These are phyloP conservation scores for Cosmia trapezina DNA, from an alignment of 2,888 invertebrate species.

Conservation along the genomic window DNA sequence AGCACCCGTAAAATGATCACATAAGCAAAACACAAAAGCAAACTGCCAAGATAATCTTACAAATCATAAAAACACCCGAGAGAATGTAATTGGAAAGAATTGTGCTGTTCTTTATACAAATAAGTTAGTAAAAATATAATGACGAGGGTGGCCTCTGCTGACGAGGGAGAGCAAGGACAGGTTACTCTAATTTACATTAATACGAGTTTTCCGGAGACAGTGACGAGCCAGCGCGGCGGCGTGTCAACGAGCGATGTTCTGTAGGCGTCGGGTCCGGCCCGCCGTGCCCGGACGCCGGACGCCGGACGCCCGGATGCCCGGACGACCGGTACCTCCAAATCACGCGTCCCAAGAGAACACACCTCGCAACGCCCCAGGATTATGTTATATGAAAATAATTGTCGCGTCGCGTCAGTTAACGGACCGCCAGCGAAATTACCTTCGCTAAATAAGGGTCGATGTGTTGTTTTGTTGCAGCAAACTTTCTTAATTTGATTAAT, in stretches of 20 bases:
- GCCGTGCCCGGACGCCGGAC: slow-evolving; percentile 46
- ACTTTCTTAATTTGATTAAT: slow-evolving; percentile 85
- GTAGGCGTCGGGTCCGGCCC: slow-evolving; percentile 52
- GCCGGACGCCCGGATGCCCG: slow-evolving; percentile 28
- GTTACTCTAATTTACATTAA: slow-evolving; percentile 83
- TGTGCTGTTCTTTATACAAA: slow-evolving; percentile 43
- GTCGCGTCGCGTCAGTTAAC: slow-evolving; percentile 80
- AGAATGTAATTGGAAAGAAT: slow-evolving; percentile 46
- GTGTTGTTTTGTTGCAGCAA: slow-evolving; percentile 78
- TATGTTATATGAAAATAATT: slow-evolving; percentile 88
- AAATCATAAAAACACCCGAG: slow-evolving; percentile 44
- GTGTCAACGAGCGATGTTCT: slow-evolving; percentile 62
- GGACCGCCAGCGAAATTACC: slow-evolving; percentile 79
- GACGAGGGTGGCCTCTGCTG: slow-evolving; percentile 63
- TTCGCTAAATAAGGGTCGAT: slow-evolving; percentile 80
- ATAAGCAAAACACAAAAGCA: slow-evolving; percentile 41
- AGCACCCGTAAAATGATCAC: slow-evolving; percentile 25
- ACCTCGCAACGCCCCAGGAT: slow-evolving; percentile 83
- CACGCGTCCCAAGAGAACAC: slow-evolving; percentile 81
- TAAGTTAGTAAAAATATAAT: slow-evolving; percentile 56
- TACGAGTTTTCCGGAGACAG: slow-evolving; percentile 78
- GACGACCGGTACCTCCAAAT: slow-evolving; percentile 74
- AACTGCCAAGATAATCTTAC: slow-evolving; percentile 45
- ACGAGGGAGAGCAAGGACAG: slow-evolving; percentile 76
- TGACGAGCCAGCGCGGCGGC: slow-evolving; percentile 71